phyloP scores from a whole-genome alignment of 92 coral and sea anemone genomes.

The Palythoa caribaeorum region DNA sequence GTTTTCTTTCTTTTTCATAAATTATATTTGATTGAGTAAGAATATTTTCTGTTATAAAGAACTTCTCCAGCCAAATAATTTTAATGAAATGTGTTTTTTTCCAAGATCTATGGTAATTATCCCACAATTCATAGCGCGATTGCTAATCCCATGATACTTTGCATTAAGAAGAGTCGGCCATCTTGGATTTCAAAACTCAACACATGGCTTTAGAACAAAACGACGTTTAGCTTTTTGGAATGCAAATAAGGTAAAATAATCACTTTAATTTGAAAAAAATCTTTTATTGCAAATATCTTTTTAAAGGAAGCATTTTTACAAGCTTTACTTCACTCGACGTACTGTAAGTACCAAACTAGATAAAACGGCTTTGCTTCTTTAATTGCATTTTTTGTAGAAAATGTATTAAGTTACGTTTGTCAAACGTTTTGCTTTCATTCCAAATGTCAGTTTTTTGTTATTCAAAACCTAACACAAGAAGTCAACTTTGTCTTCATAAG shows the following conservation, averaged over 20 bases:
- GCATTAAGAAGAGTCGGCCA: conserved; percentile 50
- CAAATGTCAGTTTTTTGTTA: too few species aligned
- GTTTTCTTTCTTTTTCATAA: conserved; percentile 31
- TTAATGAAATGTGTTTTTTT: conserved; percentile 37
- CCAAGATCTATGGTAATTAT: conserved; percentile 37
- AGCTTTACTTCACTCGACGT: conserved; percentile 40
- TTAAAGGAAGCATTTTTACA: conserved; percentile 44
- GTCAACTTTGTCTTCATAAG: not conserved
- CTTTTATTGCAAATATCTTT: conserved; percentile 47
- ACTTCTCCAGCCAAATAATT: conserved; percentile 10
- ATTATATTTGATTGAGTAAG: not conserved
- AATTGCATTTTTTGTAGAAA: not conserved
- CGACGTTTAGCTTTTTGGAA: conserved; percentile 42
- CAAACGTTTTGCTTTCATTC: conserved; percentile 32
- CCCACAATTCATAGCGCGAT: conserved; percentile 40
- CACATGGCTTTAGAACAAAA: conserved; percentile 18
- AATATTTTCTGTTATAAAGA: conserved; percentile 25
- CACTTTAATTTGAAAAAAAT: conserved; percentile 30
- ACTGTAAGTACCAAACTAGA: conserved; percentile 39
- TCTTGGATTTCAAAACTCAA: conserved; percentile 34
- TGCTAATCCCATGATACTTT: conserved; percentile 48
- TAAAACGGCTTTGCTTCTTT: conserved; percentile 14
- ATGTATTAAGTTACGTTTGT: conserved; percentile 26
- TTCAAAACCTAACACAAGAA: not conserved
- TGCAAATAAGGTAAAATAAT: conserved; percentile 32